Conservation (phyloP, 2,797 vertebrate species). For the Onychomys torridus region DNA sequence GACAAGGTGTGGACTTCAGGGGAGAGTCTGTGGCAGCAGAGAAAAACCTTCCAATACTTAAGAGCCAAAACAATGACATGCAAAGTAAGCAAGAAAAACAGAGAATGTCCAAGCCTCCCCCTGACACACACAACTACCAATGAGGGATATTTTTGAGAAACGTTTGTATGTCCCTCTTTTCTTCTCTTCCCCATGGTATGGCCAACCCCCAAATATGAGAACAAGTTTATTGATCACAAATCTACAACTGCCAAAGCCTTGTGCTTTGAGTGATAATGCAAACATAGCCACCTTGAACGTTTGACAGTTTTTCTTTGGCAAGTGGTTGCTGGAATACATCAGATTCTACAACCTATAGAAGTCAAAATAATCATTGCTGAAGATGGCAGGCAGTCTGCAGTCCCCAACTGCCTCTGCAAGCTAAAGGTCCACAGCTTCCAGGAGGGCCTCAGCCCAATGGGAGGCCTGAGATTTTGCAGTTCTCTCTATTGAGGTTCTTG, state of each 20-base stretch:
- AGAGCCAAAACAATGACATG: background rate
- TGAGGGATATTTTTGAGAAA: background rate
- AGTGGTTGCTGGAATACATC: background rate
- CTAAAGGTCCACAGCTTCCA: background rate
- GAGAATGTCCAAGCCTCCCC: background rate
- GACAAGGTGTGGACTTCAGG: conserved; percentile 63
- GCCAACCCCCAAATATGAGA: background rate
- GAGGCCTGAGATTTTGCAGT: background rate
- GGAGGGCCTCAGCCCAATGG: background rate
- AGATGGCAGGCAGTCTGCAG: background rate
- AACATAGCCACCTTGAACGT: background rate
- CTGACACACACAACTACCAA: too few relatives aligned
- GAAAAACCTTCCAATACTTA: background rate
- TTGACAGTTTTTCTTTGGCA: background rate
- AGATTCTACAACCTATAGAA: background rate
- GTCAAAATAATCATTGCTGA: background rate
- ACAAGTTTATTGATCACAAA: background rate
- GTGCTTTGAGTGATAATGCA: background rate
- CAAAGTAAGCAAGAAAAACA: conserved; percentile 24
- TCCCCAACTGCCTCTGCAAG: background rate
- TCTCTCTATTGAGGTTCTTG: background rate
- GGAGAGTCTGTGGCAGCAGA: conserved; percentile 65
- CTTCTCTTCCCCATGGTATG: fast-evolving
- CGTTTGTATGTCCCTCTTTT: fast-evolving
- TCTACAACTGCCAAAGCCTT: background rate